Evolutionary conservation across 2,888 invertebrate species (phyloP).

Genomic region (Drosophila rellima): DNA sequence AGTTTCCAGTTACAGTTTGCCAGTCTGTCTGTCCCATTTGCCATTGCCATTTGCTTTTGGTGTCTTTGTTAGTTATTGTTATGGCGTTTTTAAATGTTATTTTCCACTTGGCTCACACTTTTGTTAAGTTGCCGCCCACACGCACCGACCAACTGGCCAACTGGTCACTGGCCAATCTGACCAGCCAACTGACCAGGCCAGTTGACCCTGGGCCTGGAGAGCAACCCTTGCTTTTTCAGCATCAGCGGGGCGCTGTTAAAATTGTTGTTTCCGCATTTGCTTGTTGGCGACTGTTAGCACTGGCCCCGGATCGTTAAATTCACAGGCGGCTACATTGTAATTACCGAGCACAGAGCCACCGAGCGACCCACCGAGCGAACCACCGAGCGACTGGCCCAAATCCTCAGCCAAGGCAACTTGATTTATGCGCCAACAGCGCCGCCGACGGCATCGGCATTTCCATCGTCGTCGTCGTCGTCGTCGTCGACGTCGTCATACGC

Average conservation of each 20-base stretch:
- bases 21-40: slow-evolving; percentile 51
- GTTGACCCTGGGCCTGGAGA: slow-evolving; percentile 25
- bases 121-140: slow-evolving; percentile 71
- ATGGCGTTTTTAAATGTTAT: slow-evolving; percentile 82
- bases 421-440: slow-evolving; percentile 77
- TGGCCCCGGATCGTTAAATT: slow-evolving; percentile 74
- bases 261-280: slow-evolving; percentile 73
- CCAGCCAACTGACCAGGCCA: slow-evolving; percentile 55
- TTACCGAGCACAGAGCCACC: slow-evolving; percentile 62
- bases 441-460: slow-evolving; percentile 38
- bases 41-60: slow-evolving; percentile 80
- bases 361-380: slow-evolving; percentile 28
- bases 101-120: slow-evolving; percentile 82
- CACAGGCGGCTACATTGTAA: slow-evolving; percentile 82
- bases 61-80: slow-evolving; percentile 83
- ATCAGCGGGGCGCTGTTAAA: slow-evolving; percentile 50
- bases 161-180: slow-evolving; percentile 30
- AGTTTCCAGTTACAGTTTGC: slow-evolving; percentile 4
- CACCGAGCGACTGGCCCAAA: slow-evolving; percentile 67
- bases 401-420: slow-evolving; percentile 75
- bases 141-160: slow-evolving; percentile 60
- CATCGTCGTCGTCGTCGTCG: slow-evolving; percentile 22
- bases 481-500: slow-evolving; percentile 70
- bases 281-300: slow-evolving; percentile 60
- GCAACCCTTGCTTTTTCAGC: slow-evolving; percentile 28